Conservation (phyloP, 2,113 vertebrate genomes). For the Geothlypis trichas region DNA sequence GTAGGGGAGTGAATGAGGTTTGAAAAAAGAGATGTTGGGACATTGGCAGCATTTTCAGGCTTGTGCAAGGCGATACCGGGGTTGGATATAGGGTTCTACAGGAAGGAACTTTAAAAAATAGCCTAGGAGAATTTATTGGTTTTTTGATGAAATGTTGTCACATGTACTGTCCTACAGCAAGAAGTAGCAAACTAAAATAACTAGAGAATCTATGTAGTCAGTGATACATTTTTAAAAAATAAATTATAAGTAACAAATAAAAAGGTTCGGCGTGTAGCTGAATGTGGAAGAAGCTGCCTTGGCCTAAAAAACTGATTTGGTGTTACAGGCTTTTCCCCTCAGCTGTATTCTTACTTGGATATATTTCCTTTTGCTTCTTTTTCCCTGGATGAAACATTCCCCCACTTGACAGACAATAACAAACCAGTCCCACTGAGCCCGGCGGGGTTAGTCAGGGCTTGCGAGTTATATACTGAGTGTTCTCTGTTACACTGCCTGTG, state of each 20-base stretch:
- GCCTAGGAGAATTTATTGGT: not conserved
- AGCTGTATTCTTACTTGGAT: not conserved
- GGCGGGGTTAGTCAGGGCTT: not conserved
- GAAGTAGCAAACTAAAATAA: not conserved
- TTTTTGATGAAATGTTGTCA: not conserved
- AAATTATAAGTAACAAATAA: not conserved
- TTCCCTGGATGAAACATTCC: not conserved
- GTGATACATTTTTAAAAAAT: not conserved
- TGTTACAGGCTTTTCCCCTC: not conserved
- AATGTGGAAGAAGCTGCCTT: not conserved
- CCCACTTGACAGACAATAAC: not conserved
- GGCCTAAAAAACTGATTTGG: not conserved
- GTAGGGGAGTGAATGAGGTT: not conserved
- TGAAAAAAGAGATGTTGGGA: not conserved
- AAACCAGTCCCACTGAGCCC: not conserved
- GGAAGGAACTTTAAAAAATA: not conserved
- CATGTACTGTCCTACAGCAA: not conserved
- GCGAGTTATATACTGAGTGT: not conserved
- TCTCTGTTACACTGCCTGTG: not conserved
- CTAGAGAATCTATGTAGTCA: not conserved
- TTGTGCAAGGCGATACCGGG: rapidly evolving
- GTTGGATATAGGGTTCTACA: not conserved
- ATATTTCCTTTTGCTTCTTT: not conserved
- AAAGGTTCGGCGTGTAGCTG: not conserved
- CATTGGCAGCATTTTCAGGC: not conserved